Evolutionary conservation across 2,888 invertebrate species (phyloP).

Genomic region (Arctia plantaginis): DNA sequence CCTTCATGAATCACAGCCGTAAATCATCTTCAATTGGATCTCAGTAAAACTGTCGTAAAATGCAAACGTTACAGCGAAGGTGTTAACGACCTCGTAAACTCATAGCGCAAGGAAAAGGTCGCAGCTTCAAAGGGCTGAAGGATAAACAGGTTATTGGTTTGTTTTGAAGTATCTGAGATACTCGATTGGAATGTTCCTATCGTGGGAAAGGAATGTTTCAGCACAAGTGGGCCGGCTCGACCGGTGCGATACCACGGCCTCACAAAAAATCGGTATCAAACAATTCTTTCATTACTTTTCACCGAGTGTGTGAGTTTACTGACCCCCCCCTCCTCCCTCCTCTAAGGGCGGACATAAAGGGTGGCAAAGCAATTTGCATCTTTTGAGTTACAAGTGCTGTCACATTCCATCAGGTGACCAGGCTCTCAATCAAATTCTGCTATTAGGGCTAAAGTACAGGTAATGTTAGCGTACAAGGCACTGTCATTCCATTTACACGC

Average conservation of each 20-base stretch:
- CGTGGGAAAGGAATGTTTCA: neutral
- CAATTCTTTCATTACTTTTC: neutral
- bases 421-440: too few species aligned
- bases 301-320: too few species aligned
- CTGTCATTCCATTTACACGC: too few species aligned
- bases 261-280: neutral
- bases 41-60: constrained; percentile 41
- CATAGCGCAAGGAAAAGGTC: constrained; percentile 24
- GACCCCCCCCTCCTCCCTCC: too few species aligned
- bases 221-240: neutral
- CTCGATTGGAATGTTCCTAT: neutral
- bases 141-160: constrained; percentile 14
- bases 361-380: too few species aligned
- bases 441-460: too few species aligned
- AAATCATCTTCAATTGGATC: constrained; percentile 43
- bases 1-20: constrained; percentile 20
- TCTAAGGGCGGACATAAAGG: too few species aligned
- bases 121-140: constrained; percentile 7
- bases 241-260: neutral
- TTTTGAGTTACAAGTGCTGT: too few species aligned
- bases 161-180: constrained; percentile 12
- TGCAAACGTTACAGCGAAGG: constrained; percentile 33
- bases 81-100: constrained; percentile 38
- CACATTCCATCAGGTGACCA: too few species aligned
- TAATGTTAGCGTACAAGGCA: too few species aligned